These are phyloP conservation scores for Lepeophtheirus salmonis DNA, from an alignment of 1,140 invertebrate genomes.

Conservation along the genomic window DNA sequence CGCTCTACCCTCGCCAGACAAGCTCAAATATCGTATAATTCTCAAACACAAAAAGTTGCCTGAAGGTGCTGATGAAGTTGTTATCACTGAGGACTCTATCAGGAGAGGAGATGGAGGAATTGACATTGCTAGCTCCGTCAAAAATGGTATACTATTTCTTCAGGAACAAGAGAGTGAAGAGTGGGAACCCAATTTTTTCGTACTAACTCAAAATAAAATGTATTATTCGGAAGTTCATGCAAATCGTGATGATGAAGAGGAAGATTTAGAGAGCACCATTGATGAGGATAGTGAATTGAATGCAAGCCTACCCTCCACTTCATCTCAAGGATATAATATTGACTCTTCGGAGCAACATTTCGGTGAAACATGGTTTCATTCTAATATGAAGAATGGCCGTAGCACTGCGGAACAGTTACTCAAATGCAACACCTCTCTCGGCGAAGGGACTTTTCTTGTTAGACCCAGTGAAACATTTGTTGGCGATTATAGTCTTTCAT, in stretches of 20 bases:
- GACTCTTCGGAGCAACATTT: conserved; percentile 57
- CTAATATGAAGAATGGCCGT: conserved; percentile 53
- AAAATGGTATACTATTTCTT: conserved; percentile 74
- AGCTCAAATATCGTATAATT: conserved; percentile 46
- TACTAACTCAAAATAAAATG: conserved; percentile 68
- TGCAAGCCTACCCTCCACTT: conserved; percentile 20
- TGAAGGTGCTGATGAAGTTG: conserved; percentile 52
- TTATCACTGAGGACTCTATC: not conserved
- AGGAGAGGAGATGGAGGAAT: conserved; percentile 34
- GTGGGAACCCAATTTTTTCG: conserved; percentile 88
- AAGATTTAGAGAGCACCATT: too few relatives aligned
- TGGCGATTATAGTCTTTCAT: conserved; percentile 84
- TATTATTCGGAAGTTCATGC: conserved; percentile 55
- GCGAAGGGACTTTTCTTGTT: conserved; percentile 87
- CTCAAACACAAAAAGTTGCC: conserved; percentile 87
- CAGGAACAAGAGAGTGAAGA: conserved; percentile 70
- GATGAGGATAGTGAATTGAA: conserved; percentile 31
- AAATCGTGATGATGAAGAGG: conserved; percentile 26
- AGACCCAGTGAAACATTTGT: conserved; percentile 63
- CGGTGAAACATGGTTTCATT: conserved; percentile 89
- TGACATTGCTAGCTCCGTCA: conserved; percentile 67
- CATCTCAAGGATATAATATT: not conserved
- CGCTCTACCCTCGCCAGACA: conserved; percentile 65
- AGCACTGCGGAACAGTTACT: conserved; percentile 56
- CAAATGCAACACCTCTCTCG: conserved; percentile 56